Evolutionary conservation across 2,888 invertebrate species (phyloP).

Genomic region (Heliconius ismenius): DNA sequence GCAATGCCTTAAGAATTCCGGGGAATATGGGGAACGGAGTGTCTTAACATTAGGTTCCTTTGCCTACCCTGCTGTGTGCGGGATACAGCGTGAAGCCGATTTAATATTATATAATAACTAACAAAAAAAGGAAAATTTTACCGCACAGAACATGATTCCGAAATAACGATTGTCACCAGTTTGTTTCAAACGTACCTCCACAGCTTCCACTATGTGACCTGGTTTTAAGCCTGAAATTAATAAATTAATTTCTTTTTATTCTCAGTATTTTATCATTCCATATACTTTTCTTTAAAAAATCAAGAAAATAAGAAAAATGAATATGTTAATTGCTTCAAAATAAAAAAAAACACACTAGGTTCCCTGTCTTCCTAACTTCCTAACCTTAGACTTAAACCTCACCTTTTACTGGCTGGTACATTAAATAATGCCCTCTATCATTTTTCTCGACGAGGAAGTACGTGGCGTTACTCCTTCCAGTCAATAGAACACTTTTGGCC

Average conservation of each 20-base stretch:
- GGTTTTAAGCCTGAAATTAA: constrained; percentile 44
- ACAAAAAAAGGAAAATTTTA: constrained; percentile 44
- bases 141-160: constrained; percentile 57
- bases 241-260: not conserved
- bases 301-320: too few relatives aligned
- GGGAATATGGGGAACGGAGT: too few relatives aligned
- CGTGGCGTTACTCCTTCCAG: constrained; percentile 45
- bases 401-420: constrained; percentile 52
- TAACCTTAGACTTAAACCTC: not conserved
- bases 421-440: constrained; percentile 58
- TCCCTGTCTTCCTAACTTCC: too few relatives aligned
- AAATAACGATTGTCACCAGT: constrained; percentile 57
- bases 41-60: too few relatives aligned
- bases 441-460: constrained; percentile 56
- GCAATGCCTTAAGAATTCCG: too few relatives aligned
- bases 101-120: not conserved
- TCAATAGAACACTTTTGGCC: constrained; percentile 54
- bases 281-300: too few relatives aligned
- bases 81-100: too few relatives aligned
- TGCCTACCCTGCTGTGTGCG: too few relatives aligned
- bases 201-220: constrained; percentile 44
- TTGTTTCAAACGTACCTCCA: constrained; percentile 59
- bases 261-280: too few relatives aligned
- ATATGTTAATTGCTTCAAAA: too few relatives aligned
- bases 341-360: too few relatives aligned